Evolutionary conservation across 2,797 vertebrate genomes (phyloP).

Genomic region (Phrynocephalus vlangalii): DNA sequence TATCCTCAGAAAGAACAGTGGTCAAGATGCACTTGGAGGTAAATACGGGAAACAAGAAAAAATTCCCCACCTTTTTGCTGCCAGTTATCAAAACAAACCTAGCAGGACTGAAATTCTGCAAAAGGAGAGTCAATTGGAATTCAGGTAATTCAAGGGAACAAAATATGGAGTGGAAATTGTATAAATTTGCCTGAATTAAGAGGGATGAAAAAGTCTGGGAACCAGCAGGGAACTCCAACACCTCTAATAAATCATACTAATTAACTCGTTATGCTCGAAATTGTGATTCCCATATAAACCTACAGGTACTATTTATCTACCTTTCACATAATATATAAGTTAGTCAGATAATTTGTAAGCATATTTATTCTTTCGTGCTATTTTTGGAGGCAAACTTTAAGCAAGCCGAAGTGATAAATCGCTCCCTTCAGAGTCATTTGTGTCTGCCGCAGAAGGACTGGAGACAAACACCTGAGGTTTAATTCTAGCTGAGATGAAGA

Average conservation of each 20-base stretch:
- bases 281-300: background rate
- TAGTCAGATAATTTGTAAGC: background rate
- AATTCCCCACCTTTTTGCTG: no score
- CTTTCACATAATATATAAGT: background rate
- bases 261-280: constrained; percentile 15
- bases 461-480: background rate
- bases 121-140: background rate
- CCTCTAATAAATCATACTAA: constrained; percentile 15
- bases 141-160: background rate
- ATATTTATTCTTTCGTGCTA: background rate
- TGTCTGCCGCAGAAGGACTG: background rate
- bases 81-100: no score
- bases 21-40: background rate
- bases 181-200: background rate
- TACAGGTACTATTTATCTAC: background rate
- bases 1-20: background rate
- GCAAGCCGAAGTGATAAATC: background rate
- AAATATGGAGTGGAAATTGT: background rate
- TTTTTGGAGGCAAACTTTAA: constrained; percentile 25
- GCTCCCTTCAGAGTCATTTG: constrained; percentile 11
- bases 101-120: background rate
- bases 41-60: background rate
- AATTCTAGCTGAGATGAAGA: background rate
- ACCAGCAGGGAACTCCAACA: background rate
- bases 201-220: background rate